A percentile compares a stretch with the other conserved stretches of the same genome.
Conservation (phyloP, 1,140 invertebrate species). For the Nasonia vitripennis region DNA sequence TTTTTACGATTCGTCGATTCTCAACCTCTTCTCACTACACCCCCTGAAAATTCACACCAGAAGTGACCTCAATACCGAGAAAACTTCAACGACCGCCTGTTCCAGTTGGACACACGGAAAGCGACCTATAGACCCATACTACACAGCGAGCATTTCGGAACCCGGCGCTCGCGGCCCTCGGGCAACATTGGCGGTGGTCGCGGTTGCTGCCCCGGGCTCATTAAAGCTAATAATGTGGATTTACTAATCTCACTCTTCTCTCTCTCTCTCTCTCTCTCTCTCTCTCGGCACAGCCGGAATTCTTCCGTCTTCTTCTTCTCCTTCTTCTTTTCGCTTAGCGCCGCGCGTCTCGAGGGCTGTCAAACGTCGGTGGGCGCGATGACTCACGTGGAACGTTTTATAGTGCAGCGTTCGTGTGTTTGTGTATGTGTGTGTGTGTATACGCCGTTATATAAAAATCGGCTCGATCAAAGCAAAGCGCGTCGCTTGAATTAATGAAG, state of each 20-base stretch:
- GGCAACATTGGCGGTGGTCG: slow-evolving; percentile 56
- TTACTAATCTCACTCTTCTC: slow-evolving; percentile 65
- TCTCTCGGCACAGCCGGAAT: neutral
- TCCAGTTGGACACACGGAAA: neutral
- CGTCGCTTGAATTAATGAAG: slow-evolving; percentile 8
- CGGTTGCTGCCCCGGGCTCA: slow-evolving; percentile 61
- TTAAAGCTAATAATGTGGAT: slow-evolving; percentile 72
- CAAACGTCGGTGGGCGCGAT: slow-evolving; percentile 17
- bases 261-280: too few relatives aligned
- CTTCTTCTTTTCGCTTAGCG: neutral
- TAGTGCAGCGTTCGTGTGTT: neutral
- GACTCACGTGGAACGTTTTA: slow-evolving; percentile 29
- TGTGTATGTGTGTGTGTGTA: too few relatives aligned
- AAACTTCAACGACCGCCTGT: neutral
- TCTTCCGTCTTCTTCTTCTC: slow-evolving; percentile 4
- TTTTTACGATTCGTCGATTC: neutral
- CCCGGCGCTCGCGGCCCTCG: slow-evolving; percentile 59
- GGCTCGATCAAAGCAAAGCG: slow-evolving; percentile 12
- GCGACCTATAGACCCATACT: neutral
- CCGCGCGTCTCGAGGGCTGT: neutral
- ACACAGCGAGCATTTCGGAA: neutral
- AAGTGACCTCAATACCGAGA: neutral
- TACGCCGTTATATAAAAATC: slow-evolving; percentile 24
- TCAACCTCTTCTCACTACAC: too few relatives aligned
- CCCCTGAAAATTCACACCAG: neutral